phyloP scores from a whole-genome alignment of 1,140 invertebrate species.

The Hylaeus volcanicus region DNA sequence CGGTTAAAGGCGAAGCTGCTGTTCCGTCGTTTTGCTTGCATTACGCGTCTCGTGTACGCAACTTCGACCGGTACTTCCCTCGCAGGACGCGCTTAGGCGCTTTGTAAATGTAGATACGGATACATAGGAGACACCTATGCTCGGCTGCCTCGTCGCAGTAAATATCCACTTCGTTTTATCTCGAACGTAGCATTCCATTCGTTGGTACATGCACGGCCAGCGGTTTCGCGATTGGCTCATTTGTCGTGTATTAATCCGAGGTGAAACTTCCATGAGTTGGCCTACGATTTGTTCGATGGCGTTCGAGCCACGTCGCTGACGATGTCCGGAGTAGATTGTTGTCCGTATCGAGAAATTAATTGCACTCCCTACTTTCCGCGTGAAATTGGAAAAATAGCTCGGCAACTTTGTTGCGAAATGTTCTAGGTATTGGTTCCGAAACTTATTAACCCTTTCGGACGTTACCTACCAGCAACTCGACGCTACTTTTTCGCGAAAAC shows the following conservation, averaged over 20 bases:
- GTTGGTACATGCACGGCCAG: slow-evolving; percentile 5
- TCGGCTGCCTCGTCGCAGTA: slow-evolving; percentile 8
- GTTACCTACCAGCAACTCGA: too few relatives aligned
- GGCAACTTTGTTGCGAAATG: too few relatives aligned
- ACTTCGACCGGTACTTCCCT: neutral
- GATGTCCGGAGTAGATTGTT: too few relatives aligned
- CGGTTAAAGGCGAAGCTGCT: slow-evolving; percentile 14
- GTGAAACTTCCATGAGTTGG: neutral
- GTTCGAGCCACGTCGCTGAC: neutral
- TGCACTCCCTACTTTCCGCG: too few relatives aligned
- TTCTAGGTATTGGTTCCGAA: too few relatives aligned
- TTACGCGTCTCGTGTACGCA: neutral
- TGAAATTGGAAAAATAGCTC: too few relatives aligned
- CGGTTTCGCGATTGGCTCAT: slow-evolving; percentile 20
- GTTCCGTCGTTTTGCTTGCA: slow-evolving; percentile 27
- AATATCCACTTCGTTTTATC: slow-evolving; percentile 33
- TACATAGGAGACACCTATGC: slow-evolving; percentile 2
- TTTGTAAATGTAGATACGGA: slow-evolving; percentile 31
- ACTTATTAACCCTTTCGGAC: too few relatives aligned
- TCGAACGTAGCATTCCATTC: slow-evolving; percentile 24
- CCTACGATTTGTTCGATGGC: neutral
- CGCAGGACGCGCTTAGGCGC: neutral
- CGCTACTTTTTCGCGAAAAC: too few relatives aligned
- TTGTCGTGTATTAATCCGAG: slow-evolving; percentile 31
- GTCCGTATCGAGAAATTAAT: too few relatives aligned